Percentiles rank a stretch among this genome's conserved stretches.
Conservation (phyloP, 2,888 invertebrate species). For the Drosophila paramelanica region DNA sequence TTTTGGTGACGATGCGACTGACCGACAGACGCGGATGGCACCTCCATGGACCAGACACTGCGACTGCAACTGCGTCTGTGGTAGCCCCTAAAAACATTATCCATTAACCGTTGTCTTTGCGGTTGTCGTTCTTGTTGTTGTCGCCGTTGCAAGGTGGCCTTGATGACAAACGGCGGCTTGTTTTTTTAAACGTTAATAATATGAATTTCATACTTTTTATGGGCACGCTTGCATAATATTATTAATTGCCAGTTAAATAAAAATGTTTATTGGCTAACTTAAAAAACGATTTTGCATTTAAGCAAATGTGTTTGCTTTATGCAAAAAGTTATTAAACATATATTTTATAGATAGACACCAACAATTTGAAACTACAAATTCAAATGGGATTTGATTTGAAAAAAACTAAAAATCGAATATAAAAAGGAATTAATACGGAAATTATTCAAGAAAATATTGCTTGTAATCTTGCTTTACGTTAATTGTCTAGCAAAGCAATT, state of each 20-base stretch:
- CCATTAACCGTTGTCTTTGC: conserved; percentile 56
- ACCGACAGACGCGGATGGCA: conserved; percentile 19
- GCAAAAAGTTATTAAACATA: not conserved
- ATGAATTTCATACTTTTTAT: conserved; percentile 60
- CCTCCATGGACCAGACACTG: conserved; percentile 35
- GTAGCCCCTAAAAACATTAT: conserved; percentile 62
- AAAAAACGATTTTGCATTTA: not conserved
- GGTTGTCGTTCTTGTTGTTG: conserved; percentile 21
- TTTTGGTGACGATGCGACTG: conserved; percentile 23
- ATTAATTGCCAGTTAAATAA: conserved; percentile 31
- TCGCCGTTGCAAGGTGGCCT: conserved; percentile 55
- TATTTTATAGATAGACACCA: not conserved
- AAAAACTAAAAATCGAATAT: not conserved
- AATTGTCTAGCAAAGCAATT: too few species aligned
- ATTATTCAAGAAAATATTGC: too few species aligned
- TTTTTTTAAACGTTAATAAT: conserved; percentile 71
- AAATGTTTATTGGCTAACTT: conserved; percentile 20
- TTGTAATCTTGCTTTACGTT: too few species aligned
- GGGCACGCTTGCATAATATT: conserved; percentile 22
- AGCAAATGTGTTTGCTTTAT: not conserved
- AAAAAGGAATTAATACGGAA: not conserved
- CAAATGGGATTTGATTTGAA: conserved; percentile 5
- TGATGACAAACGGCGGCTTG: conserved; percentile 76
- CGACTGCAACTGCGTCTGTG: conserved; percentile 36
- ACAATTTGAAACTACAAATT: not conserved